Base-by-base conservation (phyloP, 92 coral and sea anemone genomes). In the Chrysogorgia sp. region DNA sequence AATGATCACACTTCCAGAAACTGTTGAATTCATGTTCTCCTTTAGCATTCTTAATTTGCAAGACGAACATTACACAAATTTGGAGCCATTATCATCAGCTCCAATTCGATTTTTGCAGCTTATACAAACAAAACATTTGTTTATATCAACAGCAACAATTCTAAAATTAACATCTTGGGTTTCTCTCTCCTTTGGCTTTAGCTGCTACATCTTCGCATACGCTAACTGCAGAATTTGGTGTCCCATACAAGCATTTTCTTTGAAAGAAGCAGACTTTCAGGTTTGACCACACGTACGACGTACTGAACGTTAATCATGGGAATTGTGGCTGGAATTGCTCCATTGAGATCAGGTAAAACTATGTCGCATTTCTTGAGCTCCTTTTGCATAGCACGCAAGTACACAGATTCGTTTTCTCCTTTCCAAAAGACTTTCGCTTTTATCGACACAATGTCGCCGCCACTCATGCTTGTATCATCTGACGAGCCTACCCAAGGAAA, bases 131-230 rank as follows among this genome's bases (percentile, higher is more conserved):
- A 63, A 83, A 21, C 19, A 23, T 28, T 76, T 76, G 47, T 41
- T 67, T 12, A 77, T 71, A 10, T 83, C 79, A 0, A 77, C 72
- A 0, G 71, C 74, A 69, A 76, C 22, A 22, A 83, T 59, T 75
- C 77, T 55, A 33, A 77, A 77, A 63, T 75, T 83, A 34, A 83
- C 79, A 31, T 83, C 68, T 45, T 66, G 63, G 77, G 69, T 76
- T 30, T 71, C 78, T 81, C 76, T 83, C 70, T 76, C 34, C 58
- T 67, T 76, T 31, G 83, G 87, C 67, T 76, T 83, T 40, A 83
- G 34, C 49, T 53, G 67, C 1, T 37, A 79, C 48, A 45, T 79
- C 60, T 40, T 79, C 75, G 84, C 77, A 79, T 29, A 66, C 33
- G 20, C 65, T 66, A 47, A 79, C 70, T 26, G 14, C 23, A 10